These are phyloP conservation scores for Pollenia griseotomentosa DNA, from an alignment of 2,888 invertebrate species.

Conservation along the genomic window DNA sequence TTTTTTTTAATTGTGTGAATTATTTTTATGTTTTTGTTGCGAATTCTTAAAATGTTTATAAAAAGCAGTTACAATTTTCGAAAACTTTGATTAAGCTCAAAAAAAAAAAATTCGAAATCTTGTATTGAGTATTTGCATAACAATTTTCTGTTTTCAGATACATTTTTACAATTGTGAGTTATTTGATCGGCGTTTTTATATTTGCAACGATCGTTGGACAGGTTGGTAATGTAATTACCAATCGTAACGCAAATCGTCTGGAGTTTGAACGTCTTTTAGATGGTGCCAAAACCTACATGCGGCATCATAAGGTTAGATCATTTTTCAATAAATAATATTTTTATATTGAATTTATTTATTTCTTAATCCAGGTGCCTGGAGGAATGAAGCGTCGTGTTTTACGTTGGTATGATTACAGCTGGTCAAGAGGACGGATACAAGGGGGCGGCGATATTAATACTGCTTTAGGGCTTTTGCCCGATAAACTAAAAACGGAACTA, in stretches of 20 bases:
- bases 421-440: slow-evolving; percentile 97
- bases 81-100: slow-evolving; percentile 81
- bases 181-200: slow-evolving; percentile 98
- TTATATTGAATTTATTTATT: slow-evolving; percentile 8
- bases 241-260: slow-evolving; percentile 96
- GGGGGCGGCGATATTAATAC: slow-evolving; percentile 98
- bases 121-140: neutral
- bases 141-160: slow-evolving; percentile 88
- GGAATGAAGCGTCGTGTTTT: slow-evolving; percentile 98
- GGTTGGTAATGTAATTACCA: slow-evolving; percentile 98
- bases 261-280: slow-evolving; percentile 97
- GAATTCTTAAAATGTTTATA: neutral
- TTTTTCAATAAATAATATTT: neutral
- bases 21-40: neutral
- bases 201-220: slow-evolving; percentile 99
- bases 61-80: slow-evolving; percentile 78
- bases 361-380: slow-evolving; percentile 86
- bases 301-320: slow-evolving; percentile 92
- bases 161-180: slow-evolving; percentile 98
- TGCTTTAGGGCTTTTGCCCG: slow-evolving; percentile 95
- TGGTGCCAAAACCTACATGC: slow-evolving; percentile 98
- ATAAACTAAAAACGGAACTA: slow-evolving; percentile 98
- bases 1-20: neutral
- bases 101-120: neutral
- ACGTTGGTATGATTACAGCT: slow-evolving; percentile 99